Conservation (phyloP, 2,888 invertebrate genomes). For the Sialis fuliginosa region DNA sequence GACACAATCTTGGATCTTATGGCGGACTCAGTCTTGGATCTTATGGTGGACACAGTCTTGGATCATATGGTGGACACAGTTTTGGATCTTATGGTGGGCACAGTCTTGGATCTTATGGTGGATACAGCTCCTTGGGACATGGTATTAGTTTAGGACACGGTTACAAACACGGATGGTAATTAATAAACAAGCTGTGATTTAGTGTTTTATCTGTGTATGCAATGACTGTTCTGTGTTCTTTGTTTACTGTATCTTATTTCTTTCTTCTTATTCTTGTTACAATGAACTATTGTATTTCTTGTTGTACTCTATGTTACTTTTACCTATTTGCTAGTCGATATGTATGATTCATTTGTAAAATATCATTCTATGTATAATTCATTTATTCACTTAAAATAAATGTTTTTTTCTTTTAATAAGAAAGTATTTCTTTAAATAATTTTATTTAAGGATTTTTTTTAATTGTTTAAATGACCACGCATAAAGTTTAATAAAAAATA, state of each 20-base stretch:
- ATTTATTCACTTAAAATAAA: too few relatives aligned
- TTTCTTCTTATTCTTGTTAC: not conserved
- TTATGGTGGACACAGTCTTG: slow-evolving; percentile 2
- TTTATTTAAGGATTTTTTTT: too few relatives aligned
- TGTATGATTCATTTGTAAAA: too few relatives aligned
- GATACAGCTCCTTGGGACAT: not conserved
- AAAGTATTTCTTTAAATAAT: too few relatives aligned
- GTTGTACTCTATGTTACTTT: too few relatives aligned
- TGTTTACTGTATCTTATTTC: not conserved
- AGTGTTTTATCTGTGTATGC: not conserved
- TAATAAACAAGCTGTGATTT: not conserved
- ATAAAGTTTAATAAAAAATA: too few relatives aligned
- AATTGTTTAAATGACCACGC: too few relatives aligned
- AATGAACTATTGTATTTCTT: not conserved
- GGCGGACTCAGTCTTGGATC: not conserved
- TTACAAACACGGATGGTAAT: not conserved
- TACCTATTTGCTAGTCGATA: too few relatives aligned
- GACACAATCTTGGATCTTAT: slow-evolving; percentile 2
- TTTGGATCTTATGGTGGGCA: slow-evolving; percentile 2
- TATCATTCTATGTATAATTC: too few relatives aligned
- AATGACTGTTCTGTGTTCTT: not conserved
- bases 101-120: not conserved
- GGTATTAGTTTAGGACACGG: slow-evolving; percentile 1
- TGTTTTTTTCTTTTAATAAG: too few relatives aligned
- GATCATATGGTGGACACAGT: slow-evolving; percentile 6